phyloP scores from a whole-genome alignment of 1,140 invertebrate genomes.

The Pomacea maculata region DNA sequence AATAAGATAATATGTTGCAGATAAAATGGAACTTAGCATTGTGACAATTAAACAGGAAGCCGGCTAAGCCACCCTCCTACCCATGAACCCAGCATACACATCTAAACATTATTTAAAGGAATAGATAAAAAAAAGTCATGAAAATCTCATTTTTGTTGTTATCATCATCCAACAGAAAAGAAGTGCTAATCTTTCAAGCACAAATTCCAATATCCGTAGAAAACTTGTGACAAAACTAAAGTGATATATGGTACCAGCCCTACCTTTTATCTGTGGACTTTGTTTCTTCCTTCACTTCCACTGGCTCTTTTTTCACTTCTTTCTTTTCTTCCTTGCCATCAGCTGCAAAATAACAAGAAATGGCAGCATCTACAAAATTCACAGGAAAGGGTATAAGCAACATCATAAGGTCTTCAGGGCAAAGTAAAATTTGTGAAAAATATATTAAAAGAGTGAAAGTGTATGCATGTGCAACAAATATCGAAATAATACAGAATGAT shows the following conservation, averaged over 20 bases:
- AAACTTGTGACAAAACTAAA: neutral
- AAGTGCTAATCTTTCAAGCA: neutral
- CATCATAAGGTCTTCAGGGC: no score
- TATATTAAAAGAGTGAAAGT: neutral
- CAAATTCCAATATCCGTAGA: neutral
- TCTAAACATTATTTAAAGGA: neutral
- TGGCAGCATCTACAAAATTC: neutral
- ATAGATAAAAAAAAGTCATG: neutral
- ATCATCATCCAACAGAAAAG: neutral
- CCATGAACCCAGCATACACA: no score
- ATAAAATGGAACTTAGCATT: neutral
- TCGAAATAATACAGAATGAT: neutral
- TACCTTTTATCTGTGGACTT: conserved; percentile 37
- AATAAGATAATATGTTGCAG: neutral
- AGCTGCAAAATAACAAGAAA: conserved; percentile 20
- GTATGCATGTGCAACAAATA: neutral
- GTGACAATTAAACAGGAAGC: neutral
- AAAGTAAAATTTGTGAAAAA: no score
- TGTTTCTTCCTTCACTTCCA: conserved; percentile 39
- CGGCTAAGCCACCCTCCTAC: neutral
- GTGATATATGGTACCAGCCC: neutral
- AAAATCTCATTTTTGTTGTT: neutral
- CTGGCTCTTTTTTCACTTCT: conserved; percentile 51
- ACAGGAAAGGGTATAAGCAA: no score
- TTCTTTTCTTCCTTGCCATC: conserved; percentile 50